Conservation (phyloP, 2,888 invertebrate species). For the Sussaba pulchella region DNA sequence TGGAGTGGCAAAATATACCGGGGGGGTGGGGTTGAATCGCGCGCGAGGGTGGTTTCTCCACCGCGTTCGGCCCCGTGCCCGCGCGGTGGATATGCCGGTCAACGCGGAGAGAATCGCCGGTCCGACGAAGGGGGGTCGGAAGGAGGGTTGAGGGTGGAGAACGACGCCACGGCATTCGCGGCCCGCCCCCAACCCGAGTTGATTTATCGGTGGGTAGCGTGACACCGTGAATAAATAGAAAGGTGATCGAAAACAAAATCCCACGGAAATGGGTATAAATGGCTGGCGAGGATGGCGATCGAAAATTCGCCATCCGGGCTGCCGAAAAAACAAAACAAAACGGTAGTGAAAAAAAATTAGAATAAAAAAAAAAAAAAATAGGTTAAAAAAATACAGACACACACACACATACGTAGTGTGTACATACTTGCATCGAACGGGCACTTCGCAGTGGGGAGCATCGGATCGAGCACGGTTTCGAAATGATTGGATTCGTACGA, state of each 20-base stretch:
- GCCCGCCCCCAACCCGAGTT: slow-evolving; percentile 65
- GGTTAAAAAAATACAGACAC: slow-evolving; percentile 20
- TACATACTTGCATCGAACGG: slow-evolving; percentile 22
- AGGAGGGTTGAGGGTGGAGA: neutral
- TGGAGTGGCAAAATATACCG: slow-evolving; percentile 11
- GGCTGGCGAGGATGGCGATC: slow-evolving; percentile 67
- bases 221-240: slow-evolving; percentile 74
- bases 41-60: slow-evolving; percentile 17
- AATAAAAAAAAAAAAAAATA: slow-evolving; percentile 44
- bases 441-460: slow-evolving; percentile 39
- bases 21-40: slow-evolving; percentile 28
- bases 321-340: slow-evolving; percentile 64
- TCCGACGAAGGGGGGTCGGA: neutral
- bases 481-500: slow-evolving; percentile 67
- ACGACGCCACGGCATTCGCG: slow-evolving; percentile 61
- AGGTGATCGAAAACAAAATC: slow-evolving; percentile 74
- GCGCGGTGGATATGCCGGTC: slow-evolving; percentile 16
- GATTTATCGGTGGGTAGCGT: slow-evolving; percentile 74
- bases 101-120: slow-evolving; percentile 59
- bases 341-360: slow-evolving; percentile 23
- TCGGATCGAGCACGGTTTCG: slow-evolving; percentile 53
- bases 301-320: slow-evolving; percentile 57
- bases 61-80: slow-evolving; percentile 6
- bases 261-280: slow-evolving; percentile 73
- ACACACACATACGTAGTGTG: slow-evolving; percentile 5